Evolutionary conservation across 2,113 vertebrate genomes (phyloP).

Genomic region (Gymnobelideus leadbeateri): DNA sequence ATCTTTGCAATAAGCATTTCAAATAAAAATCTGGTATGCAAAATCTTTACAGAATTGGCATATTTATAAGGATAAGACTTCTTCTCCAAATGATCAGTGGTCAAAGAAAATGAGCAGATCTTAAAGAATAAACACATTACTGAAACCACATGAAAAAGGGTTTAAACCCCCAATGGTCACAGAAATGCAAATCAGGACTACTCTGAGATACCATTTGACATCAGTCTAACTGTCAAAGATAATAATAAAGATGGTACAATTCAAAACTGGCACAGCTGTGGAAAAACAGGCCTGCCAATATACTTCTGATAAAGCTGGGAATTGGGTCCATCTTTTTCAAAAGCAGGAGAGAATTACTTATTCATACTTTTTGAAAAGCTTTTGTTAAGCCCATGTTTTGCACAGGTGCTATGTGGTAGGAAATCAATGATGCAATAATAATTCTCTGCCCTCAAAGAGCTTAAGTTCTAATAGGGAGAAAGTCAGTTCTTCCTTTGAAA

Average conservation of each 20-base stretch:
- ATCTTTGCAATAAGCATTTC: background rate
- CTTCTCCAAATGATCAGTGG: background rate
- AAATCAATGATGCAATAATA: background rate
- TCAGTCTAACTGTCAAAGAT: background rate
- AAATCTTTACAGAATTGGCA: background rate
- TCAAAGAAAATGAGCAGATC: background rate
- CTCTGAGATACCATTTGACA: background rate
- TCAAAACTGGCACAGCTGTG: background rate
- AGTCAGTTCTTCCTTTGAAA: background rate
- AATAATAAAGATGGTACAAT: background rate
- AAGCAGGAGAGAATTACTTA: background rate
- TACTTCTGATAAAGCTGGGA: background rate
- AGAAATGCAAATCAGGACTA: background rate
- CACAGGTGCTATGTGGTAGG: background rate
- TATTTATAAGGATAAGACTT: background rate
- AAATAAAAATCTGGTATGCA: background rate
- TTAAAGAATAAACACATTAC: background rate
- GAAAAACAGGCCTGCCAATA: background rate
- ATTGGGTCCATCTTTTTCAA: background rate
- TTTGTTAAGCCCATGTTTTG: background rate
- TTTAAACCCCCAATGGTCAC: background rate
- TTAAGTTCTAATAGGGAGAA: background rate
- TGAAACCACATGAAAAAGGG: background rate
- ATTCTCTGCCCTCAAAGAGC: background rate
- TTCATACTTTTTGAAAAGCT: background rate